Conservation (phyloP, 2,797 vertebrate genomes). For the Parotocinclus haroldoi region DNA sequence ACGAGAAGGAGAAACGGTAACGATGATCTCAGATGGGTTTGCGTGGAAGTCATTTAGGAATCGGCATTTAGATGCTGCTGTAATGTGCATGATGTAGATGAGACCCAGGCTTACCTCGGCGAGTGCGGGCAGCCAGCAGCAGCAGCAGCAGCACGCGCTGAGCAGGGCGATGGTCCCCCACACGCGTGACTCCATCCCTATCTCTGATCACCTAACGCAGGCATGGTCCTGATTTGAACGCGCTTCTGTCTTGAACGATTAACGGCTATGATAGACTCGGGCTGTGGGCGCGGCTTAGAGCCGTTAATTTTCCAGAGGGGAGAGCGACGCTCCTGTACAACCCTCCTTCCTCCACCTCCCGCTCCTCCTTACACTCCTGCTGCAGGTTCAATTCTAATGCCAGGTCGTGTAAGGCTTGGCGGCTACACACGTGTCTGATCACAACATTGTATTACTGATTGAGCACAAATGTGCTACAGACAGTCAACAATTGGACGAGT, state of each 20-base stretch:
- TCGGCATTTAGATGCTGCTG: not conserved
- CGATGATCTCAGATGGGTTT: not conserved
- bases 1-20: not conserved
- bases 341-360: not conserved
- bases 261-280: conserved; percentile 20
- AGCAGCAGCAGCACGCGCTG: conserved; percentile 62
- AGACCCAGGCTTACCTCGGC: conserved; percentile 63
- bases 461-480: too few relatives aligned
- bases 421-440: too few relatives aligned
- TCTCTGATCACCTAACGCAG: conserved; percentile 60
- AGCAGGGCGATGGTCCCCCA: conserved; percentile 68
- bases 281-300: conserved; percentile 30
- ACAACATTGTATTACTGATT: too few relatives aligned
- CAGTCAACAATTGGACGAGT: too few relatives aligned
- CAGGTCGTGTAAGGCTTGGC: not conserved
- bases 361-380: conserved; percentile 20
- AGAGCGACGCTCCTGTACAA: conserved; percentile 19
- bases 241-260: not conserved
- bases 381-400: conserved; percentile 46
- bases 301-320: conserved; percentile 20
- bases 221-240: conserved; percentile 54
- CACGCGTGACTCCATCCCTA: conserved; percentile 68
- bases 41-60: not conserved
- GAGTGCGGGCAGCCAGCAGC: conserved; percentile 62
- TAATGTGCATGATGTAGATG: not conserved